A percentile compares a stretch with the other conserved stretches of the same genome.
These are phyloP conservation scores for Harmothoe impar DNA, from an alignment of 2,888 invertebrate species.

Conservation along the genomic window DNA sequence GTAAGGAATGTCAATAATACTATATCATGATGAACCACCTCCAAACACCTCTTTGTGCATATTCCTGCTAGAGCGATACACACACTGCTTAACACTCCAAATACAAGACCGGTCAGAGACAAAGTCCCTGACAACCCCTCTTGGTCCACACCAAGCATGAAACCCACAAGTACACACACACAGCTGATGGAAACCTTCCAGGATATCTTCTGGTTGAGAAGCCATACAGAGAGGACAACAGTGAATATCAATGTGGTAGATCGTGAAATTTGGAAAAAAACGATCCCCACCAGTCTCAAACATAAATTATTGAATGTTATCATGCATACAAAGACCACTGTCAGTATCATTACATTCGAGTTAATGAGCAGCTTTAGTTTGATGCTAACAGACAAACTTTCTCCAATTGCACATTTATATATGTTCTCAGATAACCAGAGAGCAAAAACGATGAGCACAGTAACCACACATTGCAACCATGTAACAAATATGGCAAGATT, in stretches of 20 bases:
- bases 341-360: no score
- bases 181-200: constrained; percentile 76
- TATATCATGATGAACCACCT: constrained; percentile 76
- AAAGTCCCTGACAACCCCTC: constrained; percentile 79
- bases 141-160: no score
- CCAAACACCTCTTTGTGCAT: constrained; percentile 80
- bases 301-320: constrained; percentile 82
- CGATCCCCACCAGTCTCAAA: constrained; percentile 82
- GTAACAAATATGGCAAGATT: no score
- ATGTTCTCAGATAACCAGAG: no score
- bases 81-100: constrained; percentile 81
- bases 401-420: no score
- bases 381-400: no score
- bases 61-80: constrained; percentile 81
- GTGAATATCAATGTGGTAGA: no score
- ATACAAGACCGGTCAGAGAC: constrained; percentile 79
- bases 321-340: no score
- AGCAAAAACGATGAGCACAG: no score
- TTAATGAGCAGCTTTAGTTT: no score
- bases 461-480: no score
- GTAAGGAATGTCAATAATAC: constrained; percentile 79
- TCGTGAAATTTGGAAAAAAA: constrained; percentile 82
- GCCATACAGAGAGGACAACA: constrained; percentile 77
- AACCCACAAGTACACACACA: constrained; percentile 76
- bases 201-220: constrained; percentile 76